These are phyloP conservation scores for Enteromius mattozi DNA, from an alignment of 2,797 vertebrate species.

Conservation along the genomic window DNA sequence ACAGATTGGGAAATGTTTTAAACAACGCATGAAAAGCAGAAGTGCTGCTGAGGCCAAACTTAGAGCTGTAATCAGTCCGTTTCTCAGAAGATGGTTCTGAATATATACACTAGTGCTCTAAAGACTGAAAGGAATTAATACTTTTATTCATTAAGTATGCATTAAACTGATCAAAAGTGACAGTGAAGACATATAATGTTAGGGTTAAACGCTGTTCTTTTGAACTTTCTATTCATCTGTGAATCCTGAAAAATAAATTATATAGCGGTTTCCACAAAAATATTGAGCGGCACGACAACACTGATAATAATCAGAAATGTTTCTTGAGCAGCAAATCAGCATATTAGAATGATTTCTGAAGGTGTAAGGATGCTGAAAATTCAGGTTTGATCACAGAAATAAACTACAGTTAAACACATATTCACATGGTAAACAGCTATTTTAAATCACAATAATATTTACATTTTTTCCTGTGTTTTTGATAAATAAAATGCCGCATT, in stretches of 20 bases:
- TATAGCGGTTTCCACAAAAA: background rate
- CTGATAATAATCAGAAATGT: background rate
- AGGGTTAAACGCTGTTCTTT: background rate
- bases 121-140: background rate
- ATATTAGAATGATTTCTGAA: background rate
- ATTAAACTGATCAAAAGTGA: background rate
- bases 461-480: background rate
- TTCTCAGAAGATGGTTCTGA: slow-evolving; percentile 46
- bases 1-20: slow-evolving; percentile 49
- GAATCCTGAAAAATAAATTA: background rate
- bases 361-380: background rate
- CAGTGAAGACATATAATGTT: background rate
- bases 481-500: background rate
- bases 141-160: background rate
- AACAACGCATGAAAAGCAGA: slow-evolving; percentile 57
- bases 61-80: slow-evolving; percentile 8
- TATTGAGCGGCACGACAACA: background rate
- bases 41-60: slow-evolving; percentile 30
- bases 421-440: background rate
- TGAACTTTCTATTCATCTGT: background rate
- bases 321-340: background rate
- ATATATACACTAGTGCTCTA: background rate
- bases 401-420: no score
- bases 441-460: background rate
- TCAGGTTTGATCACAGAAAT: background rate